Percentiles rank a stretch among this genome's conserved stretches.
These are phyloP conservation scores for Sardinella longiceps DNA, from an alignment of 2,797 vertebrate genomes.

Conservation along the genomic window DNA sequence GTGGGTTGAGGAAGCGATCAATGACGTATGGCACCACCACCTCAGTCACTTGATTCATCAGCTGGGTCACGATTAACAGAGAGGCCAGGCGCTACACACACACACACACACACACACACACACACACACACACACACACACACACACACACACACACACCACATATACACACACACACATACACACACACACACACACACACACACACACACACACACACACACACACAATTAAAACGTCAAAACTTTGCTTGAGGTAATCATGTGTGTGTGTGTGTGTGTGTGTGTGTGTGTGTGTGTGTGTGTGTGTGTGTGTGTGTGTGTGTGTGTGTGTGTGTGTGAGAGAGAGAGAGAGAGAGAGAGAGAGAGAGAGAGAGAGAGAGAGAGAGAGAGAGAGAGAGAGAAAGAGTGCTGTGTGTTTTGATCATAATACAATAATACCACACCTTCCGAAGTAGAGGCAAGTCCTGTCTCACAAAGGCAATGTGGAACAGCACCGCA, in stretches of 20 bases:
- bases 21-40: constrained; percentile 77
- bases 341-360: no score
- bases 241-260: no score
- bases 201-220: background rate
- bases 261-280: background rate
- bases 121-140: background rate
- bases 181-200: background rate
- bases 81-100: constrained; percentile 74
- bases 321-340: constrained; percentile 3
- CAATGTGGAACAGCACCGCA: constrained; percentile 83
- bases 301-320: constrained; percentile 15
- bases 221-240: no score
- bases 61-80: constrained; percentile 76
- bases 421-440: no score
- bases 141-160: background rate
- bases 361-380: no score
- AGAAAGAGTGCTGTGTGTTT: background rate
- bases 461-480: constrained; percentile 81
- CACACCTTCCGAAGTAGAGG: constrained; percentile 78
- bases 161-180: constrained; percentile 20
- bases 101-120: background rate
- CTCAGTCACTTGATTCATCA: constrained; percentile 80
- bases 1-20: constrained; percentile 69
- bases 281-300: background rate
- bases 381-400: no score